Conservation (phyloP, 2,888 invertebrate species). For the Carcina quercana region DNA sequence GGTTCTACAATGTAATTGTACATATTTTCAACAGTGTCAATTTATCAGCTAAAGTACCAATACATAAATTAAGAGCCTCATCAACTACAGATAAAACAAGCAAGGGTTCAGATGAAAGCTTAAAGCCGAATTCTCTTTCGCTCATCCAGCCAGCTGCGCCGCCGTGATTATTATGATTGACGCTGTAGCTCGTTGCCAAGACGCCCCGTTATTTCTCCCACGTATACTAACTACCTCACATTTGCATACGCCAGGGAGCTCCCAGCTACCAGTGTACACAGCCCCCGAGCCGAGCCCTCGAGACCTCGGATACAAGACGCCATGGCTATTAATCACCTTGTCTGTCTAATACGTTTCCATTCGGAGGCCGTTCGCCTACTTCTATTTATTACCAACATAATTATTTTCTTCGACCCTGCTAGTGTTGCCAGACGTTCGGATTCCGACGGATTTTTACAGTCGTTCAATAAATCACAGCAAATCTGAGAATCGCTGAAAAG, state of each 20-base stretch:
- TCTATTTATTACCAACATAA: slow-evolving; percentile 59
- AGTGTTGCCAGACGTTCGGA: too few species aligned
- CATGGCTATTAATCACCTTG: slow-evolving; percentile 65
- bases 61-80: too few species aligned
- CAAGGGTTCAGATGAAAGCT: too few species aligned
- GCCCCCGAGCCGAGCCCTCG: slow-evolving; percentile 18
- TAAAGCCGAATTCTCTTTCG: too few species aligned
- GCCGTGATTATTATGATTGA: slow-evolving; percentile 52
- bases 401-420: slow-evolving; percentile 65
- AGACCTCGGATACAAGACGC: slow-evolving; percentile 39
- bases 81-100: too few species aligned
- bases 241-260: slow-evolving; percentile 43
- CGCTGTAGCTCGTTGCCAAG: slow-evolving; percentile 50
- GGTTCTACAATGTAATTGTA: too few species aligned
- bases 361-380: slow-evolving; percentile 54
- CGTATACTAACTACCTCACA: slow-evolving; percentile 53
- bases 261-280: slow-evolving; percentile 5
- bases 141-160: slow-evolving; percentile 41
- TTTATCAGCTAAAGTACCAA: too few species aligned
- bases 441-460: too few species aligned
- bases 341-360: slow-evolving; percentile 68
- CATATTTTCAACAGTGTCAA: too few species aligned
- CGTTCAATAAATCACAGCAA: too few species aligned
- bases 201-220: slow-evolving; percentile 46
- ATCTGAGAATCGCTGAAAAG: too few species aligned